Evolutionary conservation across 2,113 vertebrate genomes (phyloP).

Genomic region (Brevimyrus niger): DNA sequence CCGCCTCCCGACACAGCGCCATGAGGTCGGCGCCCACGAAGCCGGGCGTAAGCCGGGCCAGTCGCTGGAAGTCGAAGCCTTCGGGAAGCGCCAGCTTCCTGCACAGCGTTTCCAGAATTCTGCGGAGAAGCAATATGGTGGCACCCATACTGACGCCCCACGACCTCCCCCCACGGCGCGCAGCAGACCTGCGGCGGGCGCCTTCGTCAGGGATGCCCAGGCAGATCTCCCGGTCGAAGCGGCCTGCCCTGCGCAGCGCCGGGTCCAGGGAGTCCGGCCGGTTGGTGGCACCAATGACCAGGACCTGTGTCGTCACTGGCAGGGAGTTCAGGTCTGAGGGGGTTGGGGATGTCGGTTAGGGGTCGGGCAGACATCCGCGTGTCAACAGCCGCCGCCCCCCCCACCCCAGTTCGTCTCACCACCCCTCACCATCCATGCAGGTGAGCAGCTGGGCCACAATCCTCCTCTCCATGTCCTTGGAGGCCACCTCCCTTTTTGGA

Average conservation of each 20-base stretch:
- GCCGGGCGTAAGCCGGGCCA: slow-evolving; percentile 83
- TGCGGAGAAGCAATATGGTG: slow-evolving; percentile 33
- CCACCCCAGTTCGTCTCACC: background rate
- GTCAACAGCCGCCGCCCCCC: background rate
- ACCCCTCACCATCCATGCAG: slow-evolving; percentile 86
- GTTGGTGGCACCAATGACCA: slow-evolving; percentile 94
- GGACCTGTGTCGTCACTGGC: slow-evolving; percentile 65
- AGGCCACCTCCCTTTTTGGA: slow-evolving; percentile 89
- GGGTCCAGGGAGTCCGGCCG: slow-evolving; percentile 89
- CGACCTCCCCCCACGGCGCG: too few species aligned
- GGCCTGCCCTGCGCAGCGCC: slow-evolving; percentile 83
- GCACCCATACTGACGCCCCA: background rate
- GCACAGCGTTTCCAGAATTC: slow-evolving; percentile 86
- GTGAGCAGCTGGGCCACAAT: slow-evolving; percentile 94
- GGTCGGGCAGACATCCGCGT: background rate
- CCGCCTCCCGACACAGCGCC: slow-evolving; percentile 89
- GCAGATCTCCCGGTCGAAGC: slow-evolving; percentile 91
- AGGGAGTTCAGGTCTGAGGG: slow-evolving; percentile 73
- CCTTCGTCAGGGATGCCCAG: slow-evolving; percentile 88
- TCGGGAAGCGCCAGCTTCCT: slow-evolving; percentile 74
- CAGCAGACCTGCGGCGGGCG: slow-evolving; percentile 72
- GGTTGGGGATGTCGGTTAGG: too few species aligned
- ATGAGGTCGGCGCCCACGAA: slow-evolving; percentile 92
- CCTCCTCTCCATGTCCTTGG: slow-evolving; percentile 96
- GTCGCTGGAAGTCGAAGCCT: slow-evolving; percentile 63